Percentiles rank a stretch among this genome's conserved stretches.
phyloP scores from a whole-genome alignment of 2,797 vertebrate species.

The Tokudaia tokunoshimensis region DNA sequence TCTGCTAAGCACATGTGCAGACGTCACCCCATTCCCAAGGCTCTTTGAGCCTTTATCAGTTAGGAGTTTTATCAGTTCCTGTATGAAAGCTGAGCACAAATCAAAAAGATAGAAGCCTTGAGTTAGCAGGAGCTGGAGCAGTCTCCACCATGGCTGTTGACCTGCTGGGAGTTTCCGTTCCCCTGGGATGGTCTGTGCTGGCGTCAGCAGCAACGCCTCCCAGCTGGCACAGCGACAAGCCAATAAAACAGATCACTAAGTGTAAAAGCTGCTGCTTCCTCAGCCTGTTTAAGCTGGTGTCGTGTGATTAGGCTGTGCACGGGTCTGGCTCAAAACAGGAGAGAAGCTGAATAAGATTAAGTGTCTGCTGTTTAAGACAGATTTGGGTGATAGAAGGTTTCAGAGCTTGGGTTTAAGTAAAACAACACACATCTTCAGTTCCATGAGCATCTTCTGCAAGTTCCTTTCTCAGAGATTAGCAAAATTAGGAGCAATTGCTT shows the following conservation, averaged over 20 bases:
- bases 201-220: background rate
- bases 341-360: background rate
- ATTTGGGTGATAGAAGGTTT: background rate
- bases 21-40: fast-evolving
- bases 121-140: background rate
- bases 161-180: background rate
- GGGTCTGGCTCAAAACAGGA: background rate
- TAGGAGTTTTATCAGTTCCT: background rate
- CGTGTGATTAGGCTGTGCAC: fast-evolving
- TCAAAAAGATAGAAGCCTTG: background rate
- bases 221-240: background rate
- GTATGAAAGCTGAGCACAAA: background rate
- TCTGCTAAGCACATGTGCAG: background rate
- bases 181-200: fast-evolving
- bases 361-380: no score
- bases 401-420: background rate
- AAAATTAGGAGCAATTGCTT: background rate
- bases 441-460: background rate
- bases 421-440: background rate
- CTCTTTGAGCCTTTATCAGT: background rate
- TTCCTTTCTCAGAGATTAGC: background rate
- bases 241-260: constrained; percentile 3
- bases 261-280: constrained; percentile 5
- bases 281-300: fast-evolving
- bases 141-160: fast-evolving